These are phyloP conservation scores for Eumeta japonica DNA, from an alignment of 1,140 invertebrate species.

Conservation along the genomic window DNA sequence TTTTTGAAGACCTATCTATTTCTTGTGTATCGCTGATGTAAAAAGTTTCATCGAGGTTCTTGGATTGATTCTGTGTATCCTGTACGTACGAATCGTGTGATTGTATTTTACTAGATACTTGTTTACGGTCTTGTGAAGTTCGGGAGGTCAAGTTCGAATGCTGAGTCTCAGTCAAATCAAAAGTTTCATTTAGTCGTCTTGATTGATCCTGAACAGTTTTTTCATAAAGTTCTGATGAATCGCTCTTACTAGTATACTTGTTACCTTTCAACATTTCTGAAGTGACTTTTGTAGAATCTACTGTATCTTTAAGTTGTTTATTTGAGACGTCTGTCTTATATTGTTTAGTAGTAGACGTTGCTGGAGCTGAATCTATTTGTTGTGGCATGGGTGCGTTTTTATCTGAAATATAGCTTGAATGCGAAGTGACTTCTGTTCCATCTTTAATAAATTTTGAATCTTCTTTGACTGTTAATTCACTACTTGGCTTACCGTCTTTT, in stretches of 20 bases:
- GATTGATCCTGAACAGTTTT: background rate
- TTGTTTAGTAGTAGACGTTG: constrained; percentile 8
- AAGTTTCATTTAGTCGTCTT: background rate
- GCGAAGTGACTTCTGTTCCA: constrained; percentile 35
- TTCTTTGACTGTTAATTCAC: constrained; percentile 37
- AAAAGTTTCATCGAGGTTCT: too few relatives aligned
- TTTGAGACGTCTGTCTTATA: constrained; percentile 14
- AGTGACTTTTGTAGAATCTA: too few relatives aligned
- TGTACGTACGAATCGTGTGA: too few relatives aligned
- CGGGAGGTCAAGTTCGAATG: too few relatives aligned
- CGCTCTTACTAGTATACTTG: background rate
- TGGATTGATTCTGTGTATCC: too few relatives aligned
- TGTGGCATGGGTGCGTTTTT: constrained; percentile 36
- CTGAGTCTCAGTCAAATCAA: background rate
- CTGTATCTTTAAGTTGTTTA: constrained; percentile 11
- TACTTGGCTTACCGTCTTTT: constrained; percentile 48
- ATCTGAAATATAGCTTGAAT: constrained; percentile 33
- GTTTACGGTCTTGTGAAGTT: too few relatives aligned
- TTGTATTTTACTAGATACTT: too few relatives aligned
- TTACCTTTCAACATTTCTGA: too few relatives aligned
- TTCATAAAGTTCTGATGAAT: background rate
- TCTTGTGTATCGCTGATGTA: background rate
- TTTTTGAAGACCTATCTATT: background rate
- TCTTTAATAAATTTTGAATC: constrained; percentile 43
- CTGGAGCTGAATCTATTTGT: constrained; percentile 26